These are phyloP conservation scores for Gobius niger DNA, from an alignment of 2,113 vertebrate species.

Conservation along the genomic window DNA sequence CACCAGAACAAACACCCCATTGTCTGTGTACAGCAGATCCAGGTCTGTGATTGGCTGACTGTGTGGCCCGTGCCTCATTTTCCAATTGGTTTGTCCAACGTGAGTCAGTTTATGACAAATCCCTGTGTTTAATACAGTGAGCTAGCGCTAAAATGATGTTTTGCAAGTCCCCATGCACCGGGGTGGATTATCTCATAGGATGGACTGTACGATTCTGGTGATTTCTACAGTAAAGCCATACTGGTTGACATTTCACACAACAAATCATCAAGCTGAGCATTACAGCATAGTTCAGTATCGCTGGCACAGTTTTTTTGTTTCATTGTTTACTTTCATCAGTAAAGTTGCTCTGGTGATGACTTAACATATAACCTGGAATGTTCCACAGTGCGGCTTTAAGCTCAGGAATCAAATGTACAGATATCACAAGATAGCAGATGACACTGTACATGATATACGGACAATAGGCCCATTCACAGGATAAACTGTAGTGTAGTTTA, in stretches of 20 bases:
- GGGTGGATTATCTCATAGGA: slow-evolving; percentile 3
- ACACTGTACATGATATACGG: not conserved
- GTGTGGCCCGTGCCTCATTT: not conserved
- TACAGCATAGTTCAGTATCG: too few species aligned
- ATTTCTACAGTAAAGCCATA: not conserved
- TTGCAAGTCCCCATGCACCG: slow-evolving; percentile 15
- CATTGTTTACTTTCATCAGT: too few species aligned
- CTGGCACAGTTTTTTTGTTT: too few species aligned
- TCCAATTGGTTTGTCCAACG: slow-evolving; percentile 26
- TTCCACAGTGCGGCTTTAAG: not conserved
- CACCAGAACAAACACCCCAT: slow-evolving; percentile 19
- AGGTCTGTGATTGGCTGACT: slow-evolving; percentile 30
- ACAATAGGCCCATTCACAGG: not conserved
- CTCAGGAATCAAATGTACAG: not conserved
- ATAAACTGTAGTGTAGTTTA: not conserved
- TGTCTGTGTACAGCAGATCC: slow-evolving; percentile 21
- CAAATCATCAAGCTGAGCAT: too few species aligned
- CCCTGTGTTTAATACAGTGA: slow-evolving; percentile 13
- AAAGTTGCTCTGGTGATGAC: too few species aligned
- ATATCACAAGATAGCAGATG: slow-evolving; percentile 1
- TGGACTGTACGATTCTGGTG: not conserved
- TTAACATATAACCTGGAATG: too few species aligned
- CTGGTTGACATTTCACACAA: too few species aligned
- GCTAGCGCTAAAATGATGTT: slow-evolving; percentile 10
- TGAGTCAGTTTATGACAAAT: slow-evolving; percentile 40